Conservation (phyloP, 2,113 vertebrate genomes). For the Upupa epops region DNA sequence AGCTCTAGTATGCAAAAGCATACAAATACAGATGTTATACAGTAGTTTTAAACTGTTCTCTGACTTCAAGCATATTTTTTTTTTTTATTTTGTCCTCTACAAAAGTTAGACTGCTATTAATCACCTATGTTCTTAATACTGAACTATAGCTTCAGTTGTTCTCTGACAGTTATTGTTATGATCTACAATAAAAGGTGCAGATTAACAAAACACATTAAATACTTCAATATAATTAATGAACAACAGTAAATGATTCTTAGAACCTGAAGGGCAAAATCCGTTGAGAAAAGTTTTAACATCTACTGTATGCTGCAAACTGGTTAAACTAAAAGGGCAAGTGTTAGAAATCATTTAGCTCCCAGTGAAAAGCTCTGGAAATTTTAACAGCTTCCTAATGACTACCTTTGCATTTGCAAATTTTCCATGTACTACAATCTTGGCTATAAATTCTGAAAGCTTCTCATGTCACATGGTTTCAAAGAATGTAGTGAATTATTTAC, state of each 20-base stretch:
- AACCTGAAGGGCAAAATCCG: background rate
- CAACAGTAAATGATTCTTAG: background rate
- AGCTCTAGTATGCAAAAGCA: background rate
- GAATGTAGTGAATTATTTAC: conserved; percentile 36
- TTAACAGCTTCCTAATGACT: conserved; percentile 61
- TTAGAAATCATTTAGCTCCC: conserved; percentile 17
- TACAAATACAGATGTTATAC: background rate
- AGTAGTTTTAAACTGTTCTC: background rate
- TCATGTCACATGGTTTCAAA: background rate
- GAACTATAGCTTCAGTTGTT: background rate
- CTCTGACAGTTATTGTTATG: background rate
- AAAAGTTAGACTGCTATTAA: background rate
- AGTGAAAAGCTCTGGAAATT: conserved; percentile 52
- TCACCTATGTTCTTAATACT: background rate
- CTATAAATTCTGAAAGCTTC: conserved; percentile 34
- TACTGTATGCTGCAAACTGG: background rate
- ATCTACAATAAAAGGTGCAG: background rate
- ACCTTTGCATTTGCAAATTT: conserved; percentile 59
- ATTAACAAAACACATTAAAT: background rate
- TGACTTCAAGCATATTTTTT: background rate
- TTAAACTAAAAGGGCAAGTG: conserved; percentile 37
- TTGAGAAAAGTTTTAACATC: background rate
- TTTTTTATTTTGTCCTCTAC: background rate
- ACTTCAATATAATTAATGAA: background rate
- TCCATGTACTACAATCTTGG: conserved; percentile 32